Conservation (phyloP, 1,140 invertebrate species). For the Penaeus vannamei region DNA sequence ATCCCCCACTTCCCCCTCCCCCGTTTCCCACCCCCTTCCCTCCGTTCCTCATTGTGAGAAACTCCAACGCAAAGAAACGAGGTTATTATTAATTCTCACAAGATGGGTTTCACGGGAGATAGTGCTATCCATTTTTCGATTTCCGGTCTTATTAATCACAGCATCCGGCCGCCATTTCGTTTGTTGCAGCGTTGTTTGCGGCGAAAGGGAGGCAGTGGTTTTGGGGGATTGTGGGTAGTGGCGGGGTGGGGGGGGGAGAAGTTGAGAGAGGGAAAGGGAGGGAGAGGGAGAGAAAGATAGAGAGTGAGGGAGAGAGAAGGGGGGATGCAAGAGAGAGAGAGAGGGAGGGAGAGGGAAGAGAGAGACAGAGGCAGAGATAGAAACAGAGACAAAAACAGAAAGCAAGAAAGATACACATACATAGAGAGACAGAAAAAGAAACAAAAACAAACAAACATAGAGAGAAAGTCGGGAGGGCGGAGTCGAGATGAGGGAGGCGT, state of each 20-base stretch:
- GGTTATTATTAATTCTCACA: not conserved
- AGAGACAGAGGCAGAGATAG: not conserved
- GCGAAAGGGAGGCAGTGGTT: not conserved
- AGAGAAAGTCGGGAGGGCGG: no score
- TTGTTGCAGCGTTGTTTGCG: not conserved
- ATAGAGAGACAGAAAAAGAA: no score
- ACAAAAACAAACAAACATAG: no score
- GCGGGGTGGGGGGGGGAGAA: not conserved
- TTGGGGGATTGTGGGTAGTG: not conserved
- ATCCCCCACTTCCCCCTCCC: no score
- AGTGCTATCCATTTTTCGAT: no score
- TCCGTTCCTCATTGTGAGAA: not conserved
- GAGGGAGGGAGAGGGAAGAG: not conserved
- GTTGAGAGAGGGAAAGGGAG: constrained; percentile 18
- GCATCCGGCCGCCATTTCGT: not conserved
- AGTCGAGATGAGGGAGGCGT: no score
- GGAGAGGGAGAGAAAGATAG: not conserved
- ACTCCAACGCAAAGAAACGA: not conserved
- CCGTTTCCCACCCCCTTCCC: not conserved
- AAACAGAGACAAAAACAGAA: not conserved
- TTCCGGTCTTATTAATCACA: no score
- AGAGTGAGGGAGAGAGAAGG: not conserved
- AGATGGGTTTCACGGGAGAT: no score
- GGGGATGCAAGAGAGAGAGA: not conserved
- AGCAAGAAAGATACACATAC: no score